Conservation (phyloP, 2,888 invertebrate genomes). For the Sesia bembeciformis region DNA sequence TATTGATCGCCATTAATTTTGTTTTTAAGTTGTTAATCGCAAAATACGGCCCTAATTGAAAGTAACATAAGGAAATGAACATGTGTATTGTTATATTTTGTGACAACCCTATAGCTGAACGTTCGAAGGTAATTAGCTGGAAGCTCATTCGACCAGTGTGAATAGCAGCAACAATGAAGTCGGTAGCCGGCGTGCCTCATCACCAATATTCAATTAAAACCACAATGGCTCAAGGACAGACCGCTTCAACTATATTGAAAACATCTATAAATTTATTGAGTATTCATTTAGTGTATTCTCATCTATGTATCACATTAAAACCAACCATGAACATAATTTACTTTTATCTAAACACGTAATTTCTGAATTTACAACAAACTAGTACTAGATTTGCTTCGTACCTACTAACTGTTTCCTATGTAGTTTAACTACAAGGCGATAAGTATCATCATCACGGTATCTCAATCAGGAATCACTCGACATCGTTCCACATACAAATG, state of each 20-base stretch:
- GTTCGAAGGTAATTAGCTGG: constrained; percentile 50
- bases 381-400: constrained; percentile 4
- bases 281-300: no score
- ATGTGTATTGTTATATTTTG: neutral
- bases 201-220: constrained; percentile 50
- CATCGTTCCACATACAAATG: no score
- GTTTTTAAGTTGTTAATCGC: neutral
- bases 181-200: constrained; percentile 37
- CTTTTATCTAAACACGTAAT: neutral
- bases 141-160: constrained; percentile 52
- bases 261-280: constrained; percentile 4
- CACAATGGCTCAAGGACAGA: constrained; percentile 26
- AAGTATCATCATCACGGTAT: no score
- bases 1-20: neutral
- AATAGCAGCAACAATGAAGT: constrained; percentile 51
- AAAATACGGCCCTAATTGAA: no score
- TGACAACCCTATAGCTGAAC: constrained; percentile 35
- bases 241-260: constrained; percentile 10
- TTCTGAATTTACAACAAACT: neutral
- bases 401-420: no score
- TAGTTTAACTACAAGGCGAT: no score
- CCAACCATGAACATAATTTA: no score
- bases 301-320: no score
- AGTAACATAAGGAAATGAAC: no score
- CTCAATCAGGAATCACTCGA: no score